A percentile compares a stretch with the other conserved stretches of the same genome.
Evolutionary conservation across 1,140 invertebrate species (phyloP).

Genomic region (Ctenoplectra terminalis): DNA sequence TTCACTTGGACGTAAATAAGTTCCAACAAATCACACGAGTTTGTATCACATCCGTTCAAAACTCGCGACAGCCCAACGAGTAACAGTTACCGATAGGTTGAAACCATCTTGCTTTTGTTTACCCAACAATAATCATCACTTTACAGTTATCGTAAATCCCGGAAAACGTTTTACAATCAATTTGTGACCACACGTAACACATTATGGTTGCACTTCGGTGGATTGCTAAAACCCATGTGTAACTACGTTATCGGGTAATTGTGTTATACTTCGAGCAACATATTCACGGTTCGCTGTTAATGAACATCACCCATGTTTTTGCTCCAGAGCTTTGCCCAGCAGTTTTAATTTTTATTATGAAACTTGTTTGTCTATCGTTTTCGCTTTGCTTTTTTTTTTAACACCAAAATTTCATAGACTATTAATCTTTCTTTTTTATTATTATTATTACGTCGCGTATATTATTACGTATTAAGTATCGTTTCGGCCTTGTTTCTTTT

Average conservation of each 20-base stretch:
- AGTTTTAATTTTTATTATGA: too few relatives aligned
- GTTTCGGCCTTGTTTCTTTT: too few relatives aligned
- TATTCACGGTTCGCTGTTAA: neutral
- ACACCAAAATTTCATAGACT: too few relatives aligned
- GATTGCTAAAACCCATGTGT: constrained; percentile 17
- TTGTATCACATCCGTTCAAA: neutral
- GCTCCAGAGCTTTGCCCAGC: too few relatives aligned
- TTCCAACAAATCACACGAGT: constrained; percentile 17
- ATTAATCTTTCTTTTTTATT: too few relatives aligned
- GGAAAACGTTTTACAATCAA: constrained; percentile 46
- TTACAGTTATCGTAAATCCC: constrained; percentile 8
- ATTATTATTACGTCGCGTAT: neutral
- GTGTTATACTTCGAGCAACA: constrained; percentile 4
- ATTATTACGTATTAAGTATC: too few relatives aligned
- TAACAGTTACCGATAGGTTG: neutral
- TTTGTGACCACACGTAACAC: constrained; percentile 32
- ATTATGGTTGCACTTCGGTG: constrained; percentile 22
- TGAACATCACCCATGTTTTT: neutral
- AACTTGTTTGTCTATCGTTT: too few relatives aligned
- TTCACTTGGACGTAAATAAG: neutral
- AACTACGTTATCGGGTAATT: constrained; percentile 37
- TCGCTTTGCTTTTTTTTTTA: too few relatives aligned
- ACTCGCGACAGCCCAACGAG: neutral
- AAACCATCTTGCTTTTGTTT: constrained; percentile 7
- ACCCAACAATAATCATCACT: constrained; percentile 20